These are phyloP conservation scores for Drosophila quinaria DNA, from an alignment of 2,888 invertebrate genomes.

Conservation along the genomic window DNA sequence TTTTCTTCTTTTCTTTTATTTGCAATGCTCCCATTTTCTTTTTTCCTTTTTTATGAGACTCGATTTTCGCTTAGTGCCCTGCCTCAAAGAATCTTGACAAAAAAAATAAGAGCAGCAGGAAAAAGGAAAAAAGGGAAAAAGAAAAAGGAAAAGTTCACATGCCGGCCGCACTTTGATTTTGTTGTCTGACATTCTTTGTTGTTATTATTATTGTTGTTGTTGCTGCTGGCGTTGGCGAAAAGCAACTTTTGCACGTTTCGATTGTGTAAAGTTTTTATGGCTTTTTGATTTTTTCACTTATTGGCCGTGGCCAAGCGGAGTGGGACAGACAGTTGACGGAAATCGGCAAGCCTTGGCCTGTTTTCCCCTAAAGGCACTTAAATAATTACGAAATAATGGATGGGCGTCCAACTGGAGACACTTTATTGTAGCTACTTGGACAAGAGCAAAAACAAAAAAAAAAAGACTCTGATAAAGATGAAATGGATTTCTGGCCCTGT, in stretches of 20 bases:
- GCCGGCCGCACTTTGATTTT: conserved; percentile 76
- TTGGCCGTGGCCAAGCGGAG: conserved; percentile 56
- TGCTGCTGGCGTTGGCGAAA: conserved; percentile 69
- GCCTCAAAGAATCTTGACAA: conserved; percentile 20
- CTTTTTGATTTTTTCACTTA: conserved; percentile 84
- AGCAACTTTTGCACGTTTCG: conserved; percentile 83
- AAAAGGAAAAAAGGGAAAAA: conserved; percentile 20
- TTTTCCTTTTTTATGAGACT: conserved; percentile 55
- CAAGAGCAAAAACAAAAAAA: not conserved
- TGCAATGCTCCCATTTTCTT: conserved; percentile 50
- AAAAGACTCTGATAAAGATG: conserved; percentile 7
- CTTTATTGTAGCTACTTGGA: conserved; percentile 38
- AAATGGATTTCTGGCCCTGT: conserved; percentile 19
- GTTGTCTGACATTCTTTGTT: conserved; percentile 62
- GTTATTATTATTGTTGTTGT: conserved; percentile 17
- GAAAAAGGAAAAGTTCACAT: conserved; percentile 63
- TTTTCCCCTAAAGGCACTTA: conserved; percentile 66
- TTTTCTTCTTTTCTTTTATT: conserved; percentile 79
- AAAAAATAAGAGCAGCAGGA: conserved; percentile 11
- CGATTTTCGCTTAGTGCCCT: conserved; percentile 63
- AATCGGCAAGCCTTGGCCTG: not conserved
- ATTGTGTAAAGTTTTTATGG: conserved; percentile 84
- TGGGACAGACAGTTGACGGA: conserved; percentile 1
- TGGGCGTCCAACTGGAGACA: conserved; percentile 45
- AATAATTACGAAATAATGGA: conserved; percentile 80